A percentile compares a stretch with the other conserved stretches of the same genome.
Evolutionary conservation across 2,113 vertebrate genomes (phyloP).

Genomic region (Vidua chalybeata): DNA sequence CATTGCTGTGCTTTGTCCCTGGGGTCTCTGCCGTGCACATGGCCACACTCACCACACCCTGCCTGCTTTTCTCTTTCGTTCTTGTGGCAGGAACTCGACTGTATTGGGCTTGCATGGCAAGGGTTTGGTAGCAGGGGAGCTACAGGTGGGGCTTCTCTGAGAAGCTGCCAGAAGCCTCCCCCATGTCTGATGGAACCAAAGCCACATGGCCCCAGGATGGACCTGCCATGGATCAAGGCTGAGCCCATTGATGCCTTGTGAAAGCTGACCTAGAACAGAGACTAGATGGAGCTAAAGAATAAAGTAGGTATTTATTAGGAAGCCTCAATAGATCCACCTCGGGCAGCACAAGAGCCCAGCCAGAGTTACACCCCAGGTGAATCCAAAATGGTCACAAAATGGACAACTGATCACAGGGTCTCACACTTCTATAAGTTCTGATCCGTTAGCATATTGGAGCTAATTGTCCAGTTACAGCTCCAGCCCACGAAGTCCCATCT

Average conservation of each 20-base stretch:
- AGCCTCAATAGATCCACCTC: neutral
- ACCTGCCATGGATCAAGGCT: neutral
- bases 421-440: no score
- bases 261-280: neutral
- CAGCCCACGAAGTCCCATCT: neutral
- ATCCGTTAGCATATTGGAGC: neutral
- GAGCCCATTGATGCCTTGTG: neutral
- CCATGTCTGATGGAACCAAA: accelerated
- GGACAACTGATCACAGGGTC: neutral
- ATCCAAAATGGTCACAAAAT: neutral
- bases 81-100: accelerated
- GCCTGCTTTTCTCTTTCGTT: neutral
- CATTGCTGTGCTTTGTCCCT: accelerated
- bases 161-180: neutral
- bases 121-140: neutral
- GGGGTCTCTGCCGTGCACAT: neutral
- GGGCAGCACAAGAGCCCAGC: neutral
- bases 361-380: neutral
- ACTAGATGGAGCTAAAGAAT: neutral
- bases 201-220: neutral
- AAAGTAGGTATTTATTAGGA: neutral
- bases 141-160: neutral
- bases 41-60: accelerated
- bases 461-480: neutral
- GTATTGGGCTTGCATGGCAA: neutral